Percentiles rank a stretch among this genome's conserved stretches.
These are phyloP conservation scores for Pegea sp. DNA, from an alignment of 23 tunicate species.

Conservation along the genomic window DNA sequence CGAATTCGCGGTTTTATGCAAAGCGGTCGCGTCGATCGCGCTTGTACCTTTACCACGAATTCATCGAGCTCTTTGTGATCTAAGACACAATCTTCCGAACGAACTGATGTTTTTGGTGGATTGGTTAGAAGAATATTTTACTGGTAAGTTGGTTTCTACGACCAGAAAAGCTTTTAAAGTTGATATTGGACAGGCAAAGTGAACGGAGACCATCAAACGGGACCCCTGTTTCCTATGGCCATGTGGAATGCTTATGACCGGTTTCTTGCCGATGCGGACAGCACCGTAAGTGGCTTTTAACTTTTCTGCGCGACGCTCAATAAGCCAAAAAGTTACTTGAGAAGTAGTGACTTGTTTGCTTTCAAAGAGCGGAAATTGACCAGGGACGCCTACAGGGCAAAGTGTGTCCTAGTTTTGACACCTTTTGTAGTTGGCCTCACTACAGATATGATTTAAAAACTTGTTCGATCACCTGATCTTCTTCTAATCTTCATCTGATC, in stretches of 20 bases:
- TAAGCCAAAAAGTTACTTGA: background rate
- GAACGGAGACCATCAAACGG: background rate
- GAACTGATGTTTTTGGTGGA: conserved; percentile 1
- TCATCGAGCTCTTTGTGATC: background rate
- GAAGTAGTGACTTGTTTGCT: background rate
- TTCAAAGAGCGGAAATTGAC: too few relatives aligned
- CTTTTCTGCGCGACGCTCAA: background rate
- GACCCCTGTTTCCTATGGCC: background rate
- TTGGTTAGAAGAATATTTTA: conserved; percentile 11
- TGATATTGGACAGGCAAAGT: background rate
- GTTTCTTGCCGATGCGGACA: background rate
- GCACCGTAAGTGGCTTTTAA: background rate
- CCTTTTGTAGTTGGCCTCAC: background rate
- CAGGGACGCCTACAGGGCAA: too few relatives aligned
- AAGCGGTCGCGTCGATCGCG: conserved; percentile 4
- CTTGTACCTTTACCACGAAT: background rate
- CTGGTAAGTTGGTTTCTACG: conserved; percentile 1
- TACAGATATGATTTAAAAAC: background rate
- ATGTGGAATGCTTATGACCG: background rate
- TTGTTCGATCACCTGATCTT: background rate
- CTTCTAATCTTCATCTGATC: background rate
- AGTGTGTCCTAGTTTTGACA: too few relatives aligned
- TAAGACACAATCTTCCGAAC: background rate
- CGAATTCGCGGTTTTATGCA: conserved; percentile 3
- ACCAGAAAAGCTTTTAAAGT: background rate